Base-by-base conservation (phyloP, 2,797 vertebrate species). In the Neopelma chrysocephalum region DNA sequence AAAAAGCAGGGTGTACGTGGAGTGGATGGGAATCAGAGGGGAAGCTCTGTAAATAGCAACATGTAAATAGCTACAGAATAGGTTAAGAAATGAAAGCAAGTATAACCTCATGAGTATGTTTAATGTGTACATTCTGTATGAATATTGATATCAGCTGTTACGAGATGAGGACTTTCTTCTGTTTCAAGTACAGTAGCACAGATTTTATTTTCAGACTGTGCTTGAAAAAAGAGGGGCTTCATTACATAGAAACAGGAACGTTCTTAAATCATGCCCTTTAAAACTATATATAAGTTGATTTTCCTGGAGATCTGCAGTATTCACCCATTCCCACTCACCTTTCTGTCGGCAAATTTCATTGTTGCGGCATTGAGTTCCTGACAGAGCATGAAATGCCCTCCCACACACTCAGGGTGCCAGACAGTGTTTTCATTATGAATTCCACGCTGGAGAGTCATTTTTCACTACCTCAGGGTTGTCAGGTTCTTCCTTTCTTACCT, bases 371-470 rank as follows among this genome's bases (percentile, higher is more conserved):
- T 57, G 38, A 60, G 70, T 89, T 96, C 87, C 77, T 96, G 94
- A 94, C 7, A 2, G 86, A 94, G 93, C 94, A 90, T 66, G 92
- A 92, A 93, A 90, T 75, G 65, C 76, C 65, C 90, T 82, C 90
- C 93, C 86, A 91, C 87, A 10, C 92, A 8, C 57, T 26, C 0
- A 9, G 54, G 57, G 48, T 97, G 92, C 95, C 95, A 96, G 93
- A 82, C 84, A 65, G 40, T 94, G 90, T 91, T 94, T 96, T 94
- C 81, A 54, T 95, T 92, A 61, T 4, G 8, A 81, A 96, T 97
- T 95, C 95, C 93, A 82, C 75, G 57, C 84, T 65, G 56, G n/a
- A 81, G 88, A 96, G 95, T 97, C 27, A 95, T 89, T 94, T 96
- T 95, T 96, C 76, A 54, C 64, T 73, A 83, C 78, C 1, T 1